phyloP scores from a whole-genome alignment of 2,113 vertebrate genomes.

The Himantopus leucocephalus region DNA sequence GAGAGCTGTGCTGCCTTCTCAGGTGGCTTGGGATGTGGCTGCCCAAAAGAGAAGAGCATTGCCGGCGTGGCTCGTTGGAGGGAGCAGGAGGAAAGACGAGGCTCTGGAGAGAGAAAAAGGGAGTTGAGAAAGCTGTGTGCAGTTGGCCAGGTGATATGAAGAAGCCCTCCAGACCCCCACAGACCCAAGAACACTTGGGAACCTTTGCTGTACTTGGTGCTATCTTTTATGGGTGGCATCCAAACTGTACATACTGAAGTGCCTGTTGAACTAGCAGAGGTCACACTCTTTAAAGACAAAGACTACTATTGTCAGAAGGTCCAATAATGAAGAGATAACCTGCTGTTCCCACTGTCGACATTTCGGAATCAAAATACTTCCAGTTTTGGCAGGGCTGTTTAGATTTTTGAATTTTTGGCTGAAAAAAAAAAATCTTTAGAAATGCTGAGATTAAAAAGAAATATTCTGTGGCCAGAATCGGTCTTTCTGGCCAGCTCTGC shows the following conservation, averaged over 20 bases:
- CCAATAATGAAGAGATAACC: background rate
- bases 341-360: background rate
- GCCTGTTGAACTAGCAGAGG: background rate
- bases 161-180: accelerated
- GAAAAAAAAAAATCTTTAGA: background rate
- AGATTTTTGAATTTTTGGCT: background rate
- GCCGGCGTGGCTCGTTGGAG: background rate
- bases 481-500: background rate
- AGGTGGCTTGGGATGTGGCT: background rate
- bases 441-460: background rate
- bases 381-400: background rate
- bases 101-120: background rate
- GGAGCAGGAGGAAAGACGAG: background rate
- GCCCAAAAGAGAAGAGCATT: too few species aligned
- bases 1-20: background rate
- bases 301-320: background rate
- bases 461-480: background rate
- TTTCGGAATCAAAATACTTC: background rate
- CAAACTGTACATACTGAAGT: background rate
- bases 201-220: background rate
- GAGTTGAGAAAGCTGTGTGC: background rate
- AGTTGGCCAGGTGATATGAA: background rate
- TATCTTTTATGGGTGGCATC: background rate
- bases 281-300: background rate
- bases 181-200: background rate